These are phyloP conservation scores for Ictidomys tridecemlineatus DNA, from an alignment of 2,113 vertebrate genomes.

Conservation along the genomic window DNA sequence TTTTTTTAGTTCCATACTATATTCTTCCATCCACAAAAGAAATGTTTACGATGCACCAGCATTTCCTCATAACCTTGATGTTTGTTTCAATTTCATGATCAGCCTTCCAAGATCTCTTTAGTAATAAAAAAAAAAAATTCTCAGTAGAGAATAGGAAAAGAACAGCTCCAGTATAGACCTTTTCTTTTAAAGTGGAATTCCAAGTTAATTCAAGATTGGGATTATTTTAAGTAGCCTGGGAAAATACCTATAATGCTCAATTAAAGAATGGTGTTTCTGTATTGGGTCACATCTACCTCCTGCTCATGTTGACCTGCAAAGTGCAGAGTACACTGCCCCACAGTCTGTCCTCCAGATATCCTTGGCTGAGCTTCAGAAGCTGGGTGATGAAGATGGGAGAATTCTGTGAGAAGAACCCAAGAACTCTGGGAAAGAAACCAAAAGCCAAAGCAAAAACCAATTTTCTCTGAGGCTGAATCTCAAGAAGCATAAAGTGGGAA, in stretches of 20 bases:
- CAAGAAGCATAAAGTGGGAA: background rate
- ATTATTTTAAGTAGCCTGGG: background rate
- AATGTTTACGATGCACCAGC: background rate
- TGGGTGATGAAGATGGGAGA: slow-evolving; percentile 1
- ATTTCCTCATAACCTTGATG: slow-evolving; percentile 42
- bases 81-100: background rate
- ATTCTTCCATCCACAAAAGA: background rate
- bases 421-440: background rate
- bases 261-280: background rate
- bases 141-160: background rate
- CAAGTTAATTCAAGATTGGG: slow-evolving; percentile 21
- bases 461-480: background rate
- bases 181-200: background rate
- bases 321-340: background rate
- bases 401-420: background rate
- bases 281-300: background rate
- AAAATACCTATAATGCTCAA: background rate
- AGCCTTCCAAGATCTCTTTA: background rate
- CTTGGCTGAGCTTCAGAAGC: background rate
- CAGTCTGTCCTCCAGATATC: background rate
- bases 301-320: background rate
- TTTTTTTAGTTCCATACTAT: slow-evolving; percentile 27
- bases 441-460: background rate
- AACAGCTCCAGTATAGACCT: background rate
- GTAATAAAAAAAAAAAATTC: background rate